A percentile compares a stretch with the other conserved stretches of the same genome.
These are phyloP conservation scores for Lithobates sylvaticus DNA, from an alignment of 2,797 vertebrate species.

Conservation along the genomic window DNA sequence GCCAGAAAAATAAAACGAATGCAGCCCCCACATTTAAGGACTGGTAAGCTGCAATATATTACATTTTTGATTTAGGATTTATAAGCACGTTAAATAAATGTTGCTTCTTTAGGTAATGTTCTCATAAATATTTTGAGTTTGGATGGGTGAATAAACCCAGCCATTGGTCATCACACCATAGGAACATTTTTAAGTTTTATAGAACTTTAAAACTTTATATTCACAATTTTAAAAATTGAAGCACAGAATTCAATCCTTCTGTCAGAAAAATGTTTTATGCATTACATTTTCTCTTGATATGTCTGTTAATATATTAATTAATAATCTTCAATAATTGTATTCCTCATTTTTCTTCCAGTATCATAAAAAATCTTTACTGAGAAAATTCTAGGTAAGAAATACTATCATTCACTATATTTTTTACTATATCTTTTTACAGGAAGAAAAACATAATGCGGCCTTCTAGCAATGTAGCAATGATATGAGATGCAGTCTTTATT, in stretches of 20 bases:
- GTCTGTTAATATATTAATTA: conserved; percentile 15
- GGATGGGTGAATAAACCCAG: too few relatives aligned
- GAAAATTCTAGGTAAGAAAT: conserved; percentile 26
- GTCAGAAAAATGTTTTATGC: conserved; percentile 1
- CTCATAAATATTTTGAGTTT: too few relatives aligned
- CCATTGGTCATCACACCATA: too few relatives aligned
- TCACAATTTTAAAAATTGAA: not conserved
- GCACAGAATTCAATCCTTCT: not conserved
- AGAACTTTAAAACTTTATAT: not conserved
- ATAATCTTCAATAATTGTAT: conserved; percentile 10
- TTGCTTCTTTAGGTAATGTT: too few relatives aligned
- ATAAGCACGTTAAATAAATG: too few relatives aligned
- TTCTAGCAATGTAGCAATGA: conserved; percentile 57
- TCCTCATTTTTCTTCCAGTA: not conserved
- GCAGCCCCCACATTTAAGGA: too few relatives aligned
- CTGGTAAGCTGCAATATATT: too few relatives aligned
- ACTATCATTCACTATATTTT: conserved; percentile 34
- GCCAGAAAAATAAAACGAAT: too few relatives aligned
- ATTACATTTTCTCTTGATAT: not conserved
- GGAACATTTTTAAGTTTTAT: not conserved
- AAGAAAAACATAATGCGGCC: conserved; percentile 55
- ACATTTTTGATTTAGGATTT: too few relatives aligned
- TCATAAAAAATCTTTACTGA: conserved; percentile 9
- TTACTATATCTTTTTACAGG: conserved; percentile 37
- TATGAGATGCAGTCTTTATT: conserved; percentile 51